Evolutionary conservation across 1,140 invertebrate species (phyloP).

Genomic region (Eriocheir sinensis): DNA sequence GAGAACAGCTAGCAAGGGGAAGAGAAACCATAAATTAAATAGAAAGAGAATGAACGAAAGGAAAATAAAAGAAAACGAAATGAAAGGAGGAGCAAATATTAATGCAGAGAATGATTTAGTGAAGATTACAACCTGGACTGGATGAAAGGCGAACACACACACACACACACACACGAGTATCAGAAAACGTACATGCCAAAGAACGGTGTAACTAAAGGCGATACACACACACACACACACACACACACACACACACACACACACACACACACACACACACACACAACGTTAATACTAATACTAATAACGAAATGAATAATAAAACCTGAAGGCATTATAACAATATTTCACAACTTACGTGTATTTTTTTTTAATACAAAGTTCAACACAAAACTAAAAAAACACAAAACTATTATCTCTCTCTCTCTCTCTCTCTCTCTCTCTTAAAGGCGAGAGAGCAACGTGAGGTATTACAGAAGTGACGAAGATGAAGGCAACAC

Average conservation of each 20-base stretch:
- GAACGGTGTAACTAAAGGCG: background rate
- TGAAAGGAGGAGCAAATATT: no score
- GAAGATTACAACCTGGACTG: no score
- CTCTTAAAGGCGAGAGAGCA: background rate
- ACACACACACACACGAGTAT: background rate
- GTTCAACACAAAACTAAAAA: background rate
- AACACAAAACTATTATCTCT: background rate
- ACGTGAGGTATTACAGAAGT: background rate
- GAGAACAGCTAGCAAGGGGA: no score
- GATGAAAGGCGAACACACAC: background rate
- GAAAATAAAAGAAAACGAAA: background rate
- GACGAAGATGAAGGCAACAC: no score
- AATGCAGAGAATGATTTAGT: no score
- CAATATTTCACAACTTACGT: no score
- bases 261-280: background rate
- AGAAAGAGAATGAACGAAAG: background rate
- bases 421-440: no score
- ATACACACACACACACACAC: background rate
- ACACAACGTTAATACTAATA: background rate
- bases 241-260: slow-evolving; percentile 16
- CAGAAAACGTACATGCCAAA: no score
- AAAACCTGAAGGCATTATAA: background rate
- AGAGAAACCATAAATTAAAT: no score
- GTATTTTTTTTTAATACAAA: background rate
- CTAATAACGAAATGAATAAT: background rate